A percentile compares a stretch with the other conserved stretches of the same genome.
phyloP scores from a whole-genome alignment of 2,797 vertebrate genomes.

The Poecilia picta region DNA sequence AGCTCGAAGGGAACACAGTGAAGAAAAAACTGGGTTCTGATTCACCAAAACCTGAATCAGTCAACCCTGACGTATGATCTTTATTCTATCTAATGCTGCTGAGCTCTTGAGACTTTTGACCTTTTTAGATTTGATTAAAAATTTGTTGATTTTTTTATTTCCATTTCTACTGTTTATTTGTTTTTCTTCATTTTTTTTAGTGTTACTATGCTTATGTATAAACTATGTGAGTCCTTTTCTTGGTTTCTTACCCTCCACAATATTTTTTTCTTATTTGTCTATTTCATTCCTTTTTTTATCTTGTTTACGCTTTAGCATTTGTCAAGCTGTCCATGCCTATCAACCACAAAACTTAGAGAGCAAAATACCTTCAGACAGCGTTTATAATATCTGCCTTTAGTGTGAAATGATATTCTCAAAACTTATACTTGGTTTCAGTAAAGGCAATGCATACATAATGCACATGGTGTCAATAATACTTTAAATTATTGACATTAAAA shows the following conservation, averaged over 20 bases:
- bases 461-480: neutral
- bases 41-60: neutral
- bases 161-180: neutral
- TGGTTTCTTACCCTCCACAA: neutral
- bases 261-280: neutral
- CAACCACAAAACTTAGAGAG: neutral
- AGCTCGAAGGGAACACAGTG: conserved; percentile 10
- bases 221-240: neutral
- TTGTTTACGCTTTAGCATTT: neutral
- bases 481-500: neutral
- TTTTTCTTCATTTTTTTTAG: neutral
- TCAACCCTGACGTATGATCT: neutral
- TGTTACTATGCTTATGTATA: neutral
- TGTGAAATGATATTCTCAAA: neutral
- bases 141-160: neutral
- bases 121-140: neutral
- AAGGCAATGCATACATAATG: neutral
- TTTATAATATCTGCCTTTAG: neutral
- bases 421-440: neutral
- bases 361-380: too few relatives aligned
- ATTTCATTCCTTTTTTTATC: neutral
- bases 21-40: neutral
- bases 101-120: too few relatives aligned
- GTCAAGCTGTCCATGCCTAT: neutral
- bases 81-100: neutral